phyloP scores from a whole-genome alignment of 1,140 invertebrate genomes.

The Pseudobourletiella spinata region DNA sequence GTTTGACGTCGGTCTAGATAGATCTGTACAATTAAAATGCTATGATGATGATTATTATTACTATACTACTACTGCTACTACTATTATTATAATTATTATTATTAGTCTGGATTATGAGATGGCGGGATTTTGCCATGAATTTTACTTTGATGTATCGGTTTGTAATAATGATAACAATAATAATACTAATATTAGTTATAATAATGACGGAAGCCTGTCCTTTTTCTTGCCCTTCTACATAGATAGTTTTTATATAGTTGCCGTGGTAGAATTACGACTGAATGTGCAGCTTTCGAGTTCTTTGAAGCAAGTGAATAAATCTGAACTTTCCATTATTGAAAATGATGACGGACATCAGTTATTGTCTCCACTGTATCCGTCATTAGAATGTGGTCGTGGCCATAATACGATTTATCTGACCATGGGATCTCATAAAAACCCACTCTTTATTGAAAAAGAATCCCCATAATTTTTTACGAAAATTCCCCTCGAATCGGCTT shows the following conservation, averaged over 20 bases:
- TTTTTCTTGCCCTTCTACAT: not conserved
- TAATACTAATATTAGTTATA: too few species aligned
- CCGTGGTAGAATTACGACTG: not conserved
- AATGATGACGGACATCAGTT: not conserved
- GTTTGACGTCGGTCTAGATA: too few species aligned
- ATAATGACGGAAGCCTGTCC: too few species aligned
- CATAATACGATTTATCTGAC: not conserved
- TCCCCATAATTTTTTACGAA: too few species aligned
- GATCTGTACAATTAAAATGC: too few species aligned
- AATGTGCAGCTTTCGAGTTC: not conserved
- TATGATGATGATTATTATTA: too few species aligned
- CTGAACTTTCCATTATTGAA: not conserved
- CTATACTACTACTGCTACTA: too few species aligned
- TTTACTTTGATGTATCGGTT: not conserved
- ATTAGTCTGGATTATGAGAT: not conserved
- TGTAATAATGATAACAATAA: not conserved
- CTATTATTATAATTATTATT: not conserved
- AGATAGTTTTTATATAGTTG: not conserved
- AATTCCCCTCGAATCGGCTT: too few species aligned
- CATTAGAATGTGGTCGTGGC: slow-evolving; percentile 40
- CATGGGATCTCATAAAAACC: too few species aligned
- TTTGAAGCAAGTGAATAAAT: not conserved
- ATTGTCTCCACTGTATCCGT: slow-evolving; percentile 49
- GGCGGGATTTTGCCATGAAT: not conserved
- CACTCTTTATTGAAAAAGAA: too few species aligned